phyloP scores from a whole-genome alignment of 2,797 vertebrate species.

The Petrocephalus schoutedeni region DNA sequence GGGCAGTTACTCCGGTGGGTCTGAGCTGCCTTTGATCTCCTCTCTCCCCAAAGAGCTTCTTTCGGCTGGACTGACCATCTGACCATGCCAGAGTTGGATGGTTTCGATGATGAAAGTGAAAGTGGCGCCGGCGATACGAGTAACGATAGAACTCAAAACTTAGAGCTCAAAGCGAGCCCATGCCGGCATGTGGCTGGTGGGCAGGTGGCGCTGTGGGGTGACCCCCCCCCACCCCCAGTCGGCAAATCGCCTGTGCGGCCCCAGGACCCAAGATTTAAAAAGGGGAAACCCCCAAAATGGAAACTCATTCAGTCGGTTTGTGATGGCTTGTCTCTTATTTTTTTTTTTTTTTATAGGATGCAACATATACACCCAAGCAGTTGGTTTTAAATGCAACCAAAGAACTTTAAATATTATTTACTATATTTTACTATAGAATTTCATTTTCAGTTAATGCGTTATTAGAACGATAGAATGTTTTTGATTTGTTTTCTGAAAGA shows the following conservation, averaged over 20 bases:
- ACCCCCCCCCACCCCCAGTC: background rate
- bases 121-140: constrained; percentile 51
- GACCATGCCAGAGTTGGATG: constrained; percentile 76
- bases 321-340: background rate
- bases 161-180: background rate
- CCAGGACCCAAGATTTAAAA: background rate
- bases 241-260: no score
- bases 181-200: no score
- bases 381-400: background rate
- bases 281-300: background rate
- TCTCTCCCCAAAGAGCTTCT: background rate
- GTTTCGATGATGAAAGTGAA: constrained; percentile 77
- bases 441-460: background rate
- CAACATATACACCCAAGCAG: background rate
- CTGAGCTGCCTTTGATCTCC: background rate
- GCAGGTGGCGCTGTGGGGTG: no score
- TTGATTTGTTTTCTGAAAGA: background rate
- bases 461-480: background rate
- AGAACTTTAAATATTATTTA: background rate
- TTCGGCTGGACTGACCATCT: constrained; percentile 12
- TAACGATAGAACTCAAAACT: constrained; percentile 33
- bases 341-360: background rate
- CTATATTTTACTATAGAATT: background rate
- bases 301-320: background rate
- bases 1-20: constrained; percentile 59